Evolutionary conservation across 2,113 vertebrate genomes (phyloP), one percentile per base, ranked within the genome.

Genomic region (Turdus rufiventris): DNA sequence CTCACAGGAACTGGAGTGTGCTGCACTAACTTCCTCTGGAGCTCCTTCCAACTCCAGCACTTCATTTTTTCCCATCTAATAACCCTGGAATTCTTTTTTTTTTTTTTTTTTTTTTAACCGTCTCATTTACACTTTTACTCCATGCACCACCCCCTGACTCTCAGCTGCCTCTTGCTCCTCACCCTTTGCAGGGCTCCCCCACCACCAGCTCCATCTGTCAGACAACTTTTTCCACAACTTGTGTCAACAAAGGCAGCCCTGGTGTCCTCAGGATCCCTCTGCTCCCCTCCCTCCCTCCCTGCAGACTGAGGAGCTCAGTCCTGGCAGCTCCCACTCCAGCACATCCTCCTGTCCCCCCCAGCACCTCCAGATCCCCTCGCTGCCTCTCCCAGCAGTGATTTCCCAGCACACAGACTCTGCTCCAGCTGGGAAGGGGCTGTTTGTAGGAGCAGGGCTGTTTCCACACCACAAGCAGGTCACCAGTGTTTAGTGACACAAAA

Each of bases 291-390:
- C 42, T 12, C 45, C 60, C 80, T 91, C 54, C 38, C 10, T 17
- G 72, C 68, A 84, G 34, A 7, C n/a, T 14, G 31, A 19, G 11
- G 12, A 33, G 28, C 45, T 62, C 68, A 51, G 12, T 14, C 0
- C 0, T 54, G 93, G 83, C 88, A 60, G 25, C 87, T 67, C 73
- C 2, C 2, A 10, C 43, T 65, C 26, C 80, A 54, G 48, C 51
- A 24, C 57, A 53, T 14, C n/a, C 26, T 19, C 6, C 75, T 20
- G 24, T 13, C 23, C 33, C 48, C 8, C 31, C 57, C 3, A 53
- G 15, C 18, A 11, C 26, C 8, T 0, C n/a, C 14, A 14, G 12
- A 19, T 50, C 4, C 47, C 60, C 75, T 23, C 18, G 0, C n/a
- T 18, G 13, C 85, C 70, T 19, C 21, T 6, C 9, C 19, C 5